phyloP scores from a whole-genome alignment of 2,797 vertebrate genomes.

The Eidolon dupreanum region DNA sequence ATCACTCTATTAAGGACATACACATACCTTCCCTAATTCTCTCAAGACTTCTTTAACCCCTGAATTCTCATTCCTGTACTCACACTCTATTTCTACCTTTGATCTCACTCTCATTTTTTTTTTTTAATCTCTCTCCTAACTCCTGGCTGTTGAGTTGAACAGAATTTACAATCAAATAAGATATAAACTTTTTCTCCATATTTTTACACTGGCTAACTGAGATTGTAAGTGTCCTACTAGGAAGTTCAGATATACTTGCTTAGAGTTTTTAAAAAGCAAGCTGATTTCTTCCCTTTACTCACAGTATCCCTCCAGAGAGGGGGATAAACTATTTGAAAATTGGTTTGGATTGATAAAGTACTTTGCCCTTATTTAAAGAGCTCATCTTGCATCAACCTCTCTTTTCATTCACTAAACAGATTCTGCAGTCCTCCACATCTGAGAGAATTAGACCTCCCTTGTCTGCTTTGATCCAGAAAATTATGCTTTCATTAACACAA shows the following conservation, averaged over 20 bases:
- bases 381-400: neutral
- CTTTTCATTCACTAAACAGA: conserved; percentile 46
- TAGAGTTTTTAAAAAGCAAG: neutral
- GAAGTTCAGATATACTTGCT: neutral
- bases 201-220: neutral
- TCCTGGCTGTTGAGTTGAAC: neutral
- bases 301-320: neutral
- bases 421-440: neutral
- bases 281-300: neutral
- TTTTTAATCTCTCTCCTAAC: neutral
- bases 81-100: neutral
- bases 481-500: conserved; percentile 55
- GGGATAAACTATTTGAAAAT: neutral
- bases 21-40: neutral
- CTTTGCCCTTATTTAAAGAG: neutral
- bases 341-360: neutral
- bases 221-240: neutral
- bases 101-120: neutral
- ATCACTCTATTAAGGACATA: neutral
- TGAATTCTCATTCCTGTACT: neutral
- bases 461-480: conserved; percentile 53
- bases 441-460: conserved; percentile 16
- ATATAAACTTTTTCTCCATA: neutral
- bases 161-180: conserved; percentile 52
- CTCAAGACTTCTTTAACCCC: neutral